Evolutionary conservation across 2,797 vertebrate species (phyloP), one percentile per base, ranked within the genome.

Genomic region (Malacoctenus gilli): DNA sequence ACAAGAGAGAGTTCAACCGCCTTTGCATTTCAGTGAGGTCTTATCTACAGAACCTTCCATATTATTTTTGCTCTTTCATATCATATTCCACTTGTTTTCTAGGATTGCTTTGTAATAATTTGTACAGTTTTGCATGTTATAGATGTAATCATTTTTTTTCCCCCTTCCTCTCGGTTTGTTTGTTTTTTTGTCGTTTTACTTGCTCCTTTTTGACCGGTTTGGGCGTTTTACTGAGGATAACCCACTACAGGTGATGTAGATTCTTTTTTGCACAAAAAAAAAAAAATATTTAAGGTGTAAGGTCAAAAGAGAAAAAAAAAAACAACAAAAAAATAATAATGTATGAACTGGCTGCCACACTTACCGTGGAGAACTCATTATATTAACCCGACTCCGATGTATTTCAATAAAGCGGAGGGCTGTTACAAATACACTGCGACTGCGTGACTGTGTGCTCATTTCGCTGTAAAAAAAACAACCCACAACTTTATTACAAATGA

Each of bases 61-160:
- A 83, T 92, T 94, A 91, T 92, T 93, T n/a, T 91, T 94, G 92
- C 89, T 87, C 90, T 93, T 89, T 93, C 93, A 92, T 94, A 94
- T 91, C 94, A 92, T 91, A 85, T 81, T 92, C 93, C 92, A 89
- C 90, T 90, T 92, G 89, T 94, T 88, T 91, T 86, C 57, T 85
- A 87, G 81, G 75, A 91, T 93, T 92, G 91, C 92, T 93, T 91
- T 96, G 94, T 95, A 95, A 96, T 94, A 93, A 95, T 96, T 92
- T 96, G 95, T 96, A 96, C 95, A 96, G 95, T 95, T 96, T 95
- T 95, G 94, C 95, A 95, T 96, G 95, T 93, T 92, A 88, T 95
- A 92, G 93, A 90, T 96, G 94, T 95, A 94, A 94, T 95, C 92
- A 94, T 92, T 94, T 90, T 82, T 85, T 88, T 91, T 92, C 90